Evolutionary conservation across 1,140 invertebrate species (phyloP), one percentile per base, ranked within the genome.

Genomic region (Drosophila biarmipes): DNA sequence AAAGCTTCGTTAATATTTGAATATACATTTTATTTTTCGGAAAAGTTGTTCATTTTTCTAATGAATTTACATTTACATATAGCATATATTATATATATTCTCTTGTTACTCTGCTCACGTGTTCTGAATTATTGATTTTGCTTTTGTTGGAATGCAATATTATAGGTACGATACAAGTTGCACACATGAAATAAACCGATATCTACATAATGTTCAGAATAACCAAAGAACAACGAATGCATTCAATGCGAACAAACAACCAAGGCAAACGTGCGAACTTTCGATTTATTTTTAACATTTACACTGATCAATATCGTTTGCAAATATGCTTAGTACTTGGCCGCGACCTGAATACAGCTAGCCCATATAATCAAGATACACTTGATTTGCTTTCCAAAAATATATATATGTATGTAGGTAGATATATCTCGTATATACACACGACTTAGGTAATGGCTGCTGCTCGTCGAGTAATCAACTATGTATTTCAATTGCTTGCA

Each of bases 21-120:
- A 89, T 89, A 89, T 89, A 89, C 84, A 90, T 63, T 89, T 89
- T 87, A 90, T 90, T 89, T 87, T 87, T 84, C 84, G 84, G 84
- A 87, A 87, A 87, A 87, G 72, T 87, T 84, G 53, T 61, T 89
- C 78, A 89, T 89, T 75, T 78, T 81, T 69, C 43, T 76, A 87
- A 80, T 87, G 79, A 82, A 56, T 89, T 87, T 87, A 87, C 84
- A 87, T 73, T 73, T 84, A 89, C 78, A 86, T 86, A 86, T 74
- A 72, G 56, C 52, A 73, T 73, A 57, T 72, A 54, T 73, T 82
- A 71, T 82, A 66, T 67, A 63, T 78, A 45, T 66, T 72, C 51
- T 69, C 49, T 52, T 63, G 42, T 43, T 58, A 49, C 48, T 59
- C 71, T 45, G 45, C 46, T 37, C 63, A 55, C 37, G 27, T 55